Percentiles rank a stretch among this genome's conserved stretches.
These are phyloP conservation scores for Entosphenus tridentatus DNA, from an alignment of 2,113 vertebrate genomes.

Conservation along the genomic window DNA sequence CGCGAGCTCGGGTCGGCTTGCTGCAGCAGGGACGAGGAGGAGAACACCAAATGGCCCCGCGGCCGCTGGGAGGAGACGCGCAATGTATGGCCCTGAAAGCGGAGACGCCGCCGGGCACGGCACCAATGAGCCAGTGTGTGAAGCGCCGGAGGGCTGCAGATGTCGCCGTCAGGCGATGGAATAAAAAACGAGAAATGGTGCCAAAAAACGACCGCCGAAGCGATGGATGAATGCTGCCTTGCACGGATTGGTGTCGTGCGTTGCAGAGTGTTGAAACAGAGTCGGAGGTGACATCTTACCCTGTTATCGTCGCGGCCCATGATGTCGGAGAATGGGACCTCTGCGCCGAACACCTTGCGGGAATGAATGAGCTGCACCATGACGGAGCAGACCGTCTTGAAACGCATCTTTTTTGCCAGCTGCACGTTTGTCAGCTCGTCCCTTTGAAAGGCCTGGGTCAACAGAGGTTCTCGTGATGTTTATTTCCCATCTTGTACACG, in stretches of 20 bases:
- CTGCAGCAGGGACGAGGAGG: slow-evolving; percentile 46
- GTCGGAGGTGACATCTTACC: too few species aligned
- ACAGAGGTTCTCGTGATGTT: slow-evolving; percentile 2
- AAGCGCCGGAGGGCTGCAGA: too few species aligned
- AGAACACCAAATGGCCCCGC: slow-evolving; percentile 38
- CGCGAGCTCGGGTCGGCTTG: slow-evolving; percentile 62
- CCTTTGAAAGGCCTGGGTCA: slow-evolving; percentile 74
- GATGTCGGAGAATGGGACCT: slow-evolving; percentile 94
- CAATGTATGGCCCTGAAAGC: slow-evolving; percentile 52
- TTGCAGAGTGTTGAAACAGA: too few species aligned
- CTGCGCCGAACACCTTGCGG: slow-evolving; percentile 95
- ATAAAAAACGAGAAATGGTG: too few species aligned
- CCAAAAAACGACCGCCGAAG: too few species aligned
- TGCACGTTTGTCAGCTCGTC: slow-evolving; percentile 95
- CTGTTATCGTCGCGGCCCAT: slow-evolving; percentile 95
- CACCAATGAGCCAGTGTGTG: too few species aligned
- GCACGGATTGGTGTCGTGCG: too few species aligned
- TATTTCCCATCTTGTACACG: too few species aligned
- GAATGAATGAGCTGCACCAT: slow-evolving; percentile 98
- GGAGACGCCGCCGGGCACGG: too few species aligned
- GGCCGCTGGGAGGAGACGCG: slow-evolving; percentile 81
- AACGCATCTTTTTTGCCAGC: slow-evolving; percentile 97
- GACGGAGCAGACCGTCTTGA: slow-evolving; percentile 94
- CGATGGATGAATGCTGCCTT: too few species aligned
- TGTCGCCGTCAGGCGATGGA: too few species aligned